A percentile compares a stretch with the other conserved stretches of the same genome.
Evolutionary conservation across 2,797 vertebrate genomes (phyloP).

Genomic region (Sebastes kiyomatsui): DNA sequence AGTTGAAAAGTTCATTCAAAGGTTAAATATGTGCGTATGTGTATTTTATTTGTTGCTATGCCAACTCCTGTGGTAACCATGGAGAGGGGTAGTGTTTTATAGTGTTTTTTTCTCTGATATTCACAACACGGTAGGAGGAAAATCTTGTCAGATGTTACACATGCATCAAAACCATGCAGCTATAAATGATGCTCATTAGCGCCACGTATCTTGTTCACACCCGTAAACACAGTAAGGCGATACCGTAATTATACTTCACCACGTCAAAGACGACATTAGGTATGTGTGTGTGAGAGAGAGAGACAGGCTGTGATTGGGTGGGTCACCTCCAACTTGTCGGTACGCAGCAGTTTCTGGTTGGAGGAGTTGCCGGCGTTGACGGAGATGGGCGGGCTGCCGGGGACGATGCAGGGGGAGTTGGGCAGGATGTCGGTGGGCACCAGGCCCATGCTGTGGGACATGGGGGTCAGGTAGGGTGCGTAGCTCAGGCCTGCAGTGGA

Average conservation of each 20-base stretch:
- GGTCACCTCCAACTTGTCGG: conserved; percentile 95
- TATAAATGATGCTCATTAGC: conserved; percentile 13
- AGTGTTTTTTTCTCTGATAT: neutral
- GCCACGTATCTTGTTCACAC: neutral
- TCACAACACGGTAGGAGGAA: neutral
- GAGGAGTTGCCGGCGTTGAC: conserved; percentile 86
- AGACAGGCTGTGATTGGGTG: neutral
- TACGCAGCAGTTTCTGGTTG: conserved; percentile 94
- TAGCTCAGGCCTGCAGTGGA: conserved; percentile 91
- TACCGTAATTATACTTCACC: conserved; percentile 9
- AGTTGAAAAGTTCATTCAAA: neutral
- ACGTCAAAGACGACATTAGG: conserved; percentile 7
- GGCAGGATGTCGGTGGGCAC: conserved; percentile 94
- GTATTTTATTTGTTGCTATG: neutral
- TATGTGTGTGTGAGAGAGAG: neutral
- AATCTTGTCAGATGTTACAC: neutral
- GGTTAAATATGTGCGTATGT: neutral
- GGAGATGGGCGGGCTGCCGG: conserved; percentile 92
- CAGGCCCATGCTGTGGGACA: conserved; percentile 94
- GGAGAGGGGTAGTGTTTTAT: neutral
- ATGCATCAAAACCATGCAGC: neutral
- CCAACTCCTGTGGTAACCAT: neutral
- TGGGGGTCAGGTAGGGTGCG: conserved; percentile 91
- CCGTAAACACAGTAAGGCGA: conserved; percentile 17
- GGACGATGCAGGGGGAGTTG: conserved; percentile 89